Percentiles rank a stretch among this genome's conserved stretches.
Conservation (phyloP, 2,113 vertebrate species). For the Cygnus buccinator region DNA sequence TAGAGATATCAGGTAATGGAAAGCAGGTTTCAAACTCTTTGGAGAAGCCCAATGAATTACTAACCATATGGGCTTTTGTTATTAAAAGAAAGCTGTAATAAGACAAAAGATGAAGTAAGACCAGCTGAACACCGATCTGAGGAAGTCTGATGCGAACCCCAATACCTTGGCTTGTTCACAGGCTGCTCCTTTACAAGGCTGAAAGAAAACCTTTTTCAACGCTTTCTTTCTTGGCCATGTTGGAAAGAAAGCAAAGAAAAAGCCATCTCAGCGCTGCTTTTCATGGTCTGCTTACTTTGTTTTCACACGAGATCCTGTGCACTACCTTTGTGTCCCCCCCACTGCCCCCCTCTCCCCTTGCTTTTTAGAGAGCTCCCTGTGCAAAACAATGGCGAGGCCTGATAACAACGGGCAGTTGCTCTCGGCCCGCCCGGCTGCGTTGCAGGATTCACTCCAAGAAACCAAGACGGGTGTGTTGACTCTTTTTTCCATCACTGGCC, state of each 20-base stretch:
- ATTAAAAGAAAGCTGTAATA: neutral
- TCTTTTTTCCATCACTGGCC: constrained; percentile 42
- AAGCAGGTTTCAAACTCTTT: neutral
- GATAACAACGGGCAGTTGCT: constrained; percentile 70
- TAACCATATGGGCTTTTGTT: constrained; percentile 33
- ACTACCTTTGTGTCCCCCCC: constrained; percentile 50
- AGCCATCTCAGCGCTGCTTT: constrained; percentile 35
- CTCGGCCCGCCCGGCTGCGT: constrained; percentile 57
- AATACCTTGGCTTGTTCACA: constrained; percentile 46
- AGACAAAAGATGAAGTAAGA: constrained; percentile 29
- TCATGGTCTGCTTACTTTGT: constrained; percentile 53
- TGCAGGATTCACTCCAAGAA: constrained; percentile 76
- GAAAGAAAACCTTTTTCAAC: constrained; percentile 36
- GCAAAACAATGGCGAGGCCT: constrained; percentile 63
- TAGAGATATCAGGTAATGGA: neutral
- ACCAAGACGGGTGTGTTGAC: constrained; percentile 54
- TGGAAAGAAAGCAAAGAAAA: constrained; percentile 63
- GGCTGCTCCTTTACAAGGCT: constrained; percentile 13
- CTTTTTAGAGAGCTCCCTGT: constrained; percentile 45
- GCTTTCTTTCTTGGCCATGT: constrained; percentile 43
- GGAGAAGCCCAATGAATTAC: neutral
- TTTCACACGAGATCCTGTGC: constrained; percentile 38
- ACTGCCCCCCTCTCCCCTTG: neutral
- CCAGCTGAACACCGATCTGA: neutral
- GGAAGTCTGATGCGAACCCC: neutral